Percentiles rank a stretch among this genome's conserved stretches.
phyloP scores from a whole-genome alignment of 2,113 vertebrate genomes.

The Chaenocephalus aceratus region DNA sequence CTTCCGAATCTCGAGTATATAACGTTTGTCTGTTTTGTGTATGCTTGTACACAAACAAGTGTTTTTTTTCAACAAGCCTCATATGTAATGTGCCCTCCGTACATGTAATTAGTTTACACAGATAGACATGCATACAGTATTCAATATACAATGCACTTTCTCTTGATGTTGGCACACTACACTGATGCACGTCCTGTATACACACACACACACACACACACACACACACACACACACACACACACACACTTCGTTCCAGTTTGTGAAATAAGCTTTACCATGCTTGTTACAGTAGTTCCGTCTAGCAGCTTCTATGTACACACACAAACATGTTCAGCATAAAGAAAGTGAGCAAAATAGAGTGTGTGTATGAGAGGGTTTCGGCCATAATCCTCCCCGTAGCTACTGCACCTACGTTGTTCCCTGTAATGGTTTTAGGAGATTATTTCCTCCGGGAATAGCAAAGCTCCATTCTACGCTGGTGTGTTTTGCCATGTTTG shows the following conservation, averaged over 20 bases:
- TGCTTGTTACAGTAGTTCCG: slow-evolving; percentile 54
- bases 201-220: not conserved
- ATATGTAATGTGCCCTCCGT: not conserved
- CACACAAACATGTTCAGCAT: slow-evolving; percentile 19
- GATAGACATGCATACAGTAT: slow-evolving; percentile 16
- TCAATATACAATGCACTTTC: not conserved
- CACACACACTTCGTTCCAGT: slow-evolving; percentile 7
- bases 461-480: slow-evolving; percentile 62
- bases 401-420: slow-evolving; percentile 78
- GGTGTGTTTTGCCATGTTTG: slow-evolving; percentile 69
- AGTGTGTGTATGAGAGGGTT: slow-evolving; percentile 3
- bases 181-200: not conserved
- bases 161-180: slow-evolving; percentile 27
- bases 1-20: not conserved
- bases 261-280: slow-evolving; percentile 46
- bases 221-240: too few species aligned
- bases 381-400: slow-evolving; percentile 73
- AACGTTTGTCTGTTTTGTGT: not conserved
- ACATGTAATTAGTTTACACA: slow-evolving; percentile 16
- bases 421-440: slow-evolving; percentile 82
- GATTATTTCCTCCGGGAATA: slow-evolving; percentile 82
- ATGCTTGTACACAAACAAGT: not conserved
- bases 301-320: slow-evolving; percentile 40
- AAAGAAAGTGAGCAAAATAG: slow-evolving; percentile 48
- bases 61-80: not conserved